Evolutionary conservation across 2,797 vertebrate species (phyloP).

Genomic region (Pelobates cultripes): DNA sequence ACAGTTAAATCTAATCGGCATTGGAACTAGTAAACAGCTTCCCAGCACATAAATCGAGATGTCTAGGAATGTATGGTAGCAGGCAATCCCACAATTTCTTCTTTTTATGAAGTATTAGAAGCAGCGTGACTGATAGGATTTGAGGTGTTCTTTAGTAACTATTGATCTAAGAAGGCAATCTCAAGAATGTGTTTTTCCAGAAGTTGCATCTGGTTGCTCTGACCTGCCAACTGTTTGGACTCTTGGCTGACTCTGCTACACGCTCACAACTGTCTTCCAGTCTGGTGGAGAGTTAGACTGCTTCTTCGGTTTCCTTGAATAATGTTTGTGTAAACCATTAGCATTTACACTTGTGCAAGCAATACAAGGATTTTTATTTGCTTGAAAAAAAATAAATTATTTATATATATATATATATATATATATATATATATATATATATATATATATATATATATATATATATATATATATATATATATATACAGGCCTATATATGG

Average conservation of each 20-base stretch:
- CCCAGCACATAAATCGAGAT: constrained; percentile 47
- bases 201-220: constrained; percentile 41
- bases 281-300: constrained; percentile 4
- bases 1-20: constrained; percentile 11
- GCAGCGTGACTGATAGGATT: constrained; percentile 44
- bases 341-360: neutral
- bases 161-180: neutral
- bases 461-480: too few relatives aligned
- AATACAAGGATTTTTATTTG: too few relatives aligned
- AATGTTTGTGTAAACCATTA: constrained; percentile 27
- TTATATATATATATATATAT: too few relatives aligned
- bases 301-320: neutral
- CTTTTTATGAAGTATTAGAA: constrained; percentile 47
- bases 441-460: too few relatives aligned
- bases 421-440: too few relatives aligned
- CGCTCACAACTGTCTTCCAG: neutral
- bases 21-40: constrained; percentile 21
- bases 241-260: constrained; percentile 17
- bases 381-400: too few relatives aligned
- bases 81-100: constrained; percentile 24
- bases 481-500: too few relatives aligned
- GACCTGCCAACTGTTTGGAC: constrained; percentile 37
- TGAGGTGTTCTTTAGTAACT: neutral
- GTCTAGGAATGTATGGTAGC: constrained; percentile 38
- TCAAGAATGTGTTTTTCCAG: constrained; percentile 50